Base-by-base conservation (phyloP, 2,888 invertebrate genomes). In the Ashinkailepas kermadecensis region DNA sequence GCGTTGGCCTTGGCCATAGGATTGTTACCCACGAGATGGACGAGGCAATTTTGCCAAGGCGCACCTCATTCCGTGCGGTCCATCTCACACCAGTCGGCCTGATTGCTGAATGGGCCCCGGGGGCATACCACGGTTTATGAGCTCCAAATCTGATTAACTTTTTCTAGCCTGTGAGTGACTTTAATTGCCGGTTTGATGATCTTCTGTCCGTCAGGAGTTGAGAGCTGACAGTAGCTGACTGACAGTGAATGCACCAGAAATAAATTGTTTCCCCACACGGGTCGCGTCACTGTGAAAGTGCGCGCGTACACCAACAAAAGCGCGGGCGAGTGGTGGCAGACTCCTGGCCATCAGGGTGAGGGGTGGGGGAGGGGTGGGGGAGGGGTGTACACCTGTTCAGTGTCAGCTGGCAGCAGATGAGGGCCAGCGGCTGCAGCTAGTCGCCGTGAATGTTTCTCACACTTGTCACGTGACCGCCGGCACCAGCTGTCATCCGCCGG, bases 121-220 rank as follows among this genome's bases (percentile, higher is more conserved):
- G 74, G 74, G 56, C 74, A 10, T 54, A 56, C 18, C 56, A 18
- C 11, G 21, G 54, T 54, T 56, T 74, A 74, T 74, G 74, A 74
- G 74, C 74, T 74, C 74, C 54, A 74, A 74, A 74, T 74, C 74
- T 74, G 74, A 74, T 74, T 74, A 74, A 74, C 74, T 74, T 74
- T 74, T 74, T 74, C 74, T 74, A 56, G 74, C 74, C 74, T 54
- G 74, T 74, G 74, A 74, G 74, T 74, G 74, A 74, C 74, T 74
- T 74, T 74, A 74, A 74, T 74, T 74, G 74, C 74, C 21, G 56
- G 74, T 54, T 21, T 54, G 74, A 74, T 74, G 74, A 74, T 74
- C 74, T 74, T 74, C 74, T 74, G 74, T 74, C 74, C 74, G 56
- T 74, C 74, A 74, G 74, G 21, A n/a, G 74, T n/a, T 10, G 9